These are phyloP conservation scores for Numenius phaeopus DNA, from an alignment of 2,797 vertebrate genomes.

Conservation along the genomic window DNA sequence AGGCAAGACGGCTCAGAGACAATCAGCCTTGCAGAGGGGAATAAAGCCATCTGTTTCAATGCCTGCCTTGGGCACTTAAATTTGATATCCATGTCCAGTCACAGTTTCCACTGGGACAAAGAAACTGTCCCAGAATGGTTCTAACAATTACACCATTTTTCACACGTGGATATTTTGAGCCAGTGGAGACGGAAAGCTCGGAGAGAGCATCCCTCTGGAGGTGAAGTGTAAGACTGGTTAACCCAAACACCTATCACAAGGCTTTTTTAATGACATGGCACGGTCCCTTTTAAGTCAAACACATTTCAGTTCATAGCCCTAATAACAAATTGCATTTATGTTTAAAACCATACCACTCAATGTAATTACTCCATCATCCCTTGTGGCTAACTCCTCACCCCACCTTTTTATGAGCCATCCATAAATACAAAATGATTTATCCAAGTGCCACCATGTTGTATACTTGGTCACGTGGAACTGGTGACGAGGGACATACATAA, in stretches of 20 bases:
- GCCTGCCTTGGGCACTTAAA: not conserved
- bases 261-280: not conserved
- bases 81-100: not conserved
- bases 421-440: constrained; percentile 56
- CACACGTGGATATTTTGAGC: rapidly evolving
- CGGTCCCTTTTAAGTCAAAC: constrained; percentile 24
- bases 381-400: not conserved
- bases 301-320: not conserved
- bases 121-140: not conserved
- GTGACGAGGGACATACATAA: constrained; percentile 27
- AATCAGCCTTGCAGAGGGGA: not conserved
- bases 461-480: constrained; percentile 24
- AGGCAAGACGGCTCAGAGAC: rapidly evolving
- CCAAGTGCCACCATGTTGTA: not conserved
- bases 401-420: not conserved
- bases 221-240: not conserved
- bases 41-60: not conserved
- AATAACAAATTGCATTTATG: constrained; percentile 4
- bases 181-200: not conserved
- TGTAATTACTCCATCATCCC: constrained; percentile 26
- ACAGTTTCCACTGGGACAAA: not conserved
- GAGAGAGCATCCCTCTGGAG: not conserved
- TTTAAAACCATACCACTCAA: not conserved
- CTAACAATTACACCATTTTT: not conserved
- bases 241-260: not conserved